phyloP scores from a whole-genome alignment of 2,113 vertebrate species.

The Dicerorhinus sumatrensis region DNA sequence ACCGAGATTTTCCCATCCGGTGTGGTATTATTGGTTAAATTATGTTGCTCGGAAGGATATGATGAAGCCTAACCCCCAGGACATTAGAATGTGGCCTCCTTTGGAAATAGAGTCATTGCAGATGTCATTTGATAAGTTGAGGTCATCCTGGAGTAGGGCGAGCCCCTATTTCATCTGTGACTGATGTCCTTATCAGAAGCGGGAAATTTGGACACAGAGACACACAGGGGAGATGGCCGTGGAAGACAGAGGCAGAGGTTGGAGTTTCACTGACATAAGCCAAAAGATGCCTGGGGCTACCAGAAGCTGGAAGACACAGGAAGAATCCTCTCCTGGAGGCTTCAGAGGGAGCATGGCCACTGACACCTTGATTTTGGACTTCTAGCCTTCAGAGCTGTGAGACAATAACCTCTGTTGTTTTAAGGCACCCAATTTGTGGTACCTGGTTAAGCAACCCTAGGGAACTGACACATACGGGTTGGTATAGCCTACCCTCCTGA shows the following conservation, averaged over 20 bases:
- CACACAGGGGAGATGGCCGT: too few species aligned
- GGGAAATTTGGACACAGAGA: background rate
- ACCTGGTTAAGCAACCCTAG: background rate
- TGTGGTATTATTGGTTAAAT: background rate
- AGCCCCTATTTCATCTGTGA: background rate
- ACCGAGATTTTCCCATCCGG: background rate
- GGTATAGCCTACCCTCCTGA: fast-evolving
- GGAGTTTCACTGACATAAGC: background rate
- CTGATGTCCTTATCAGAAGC: background rate
- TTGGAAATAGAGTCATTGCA: background rate
- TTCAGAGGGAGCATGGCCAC: background rate
- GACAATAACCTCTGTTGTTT: background rate
- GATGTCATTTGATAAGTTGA: background rate
- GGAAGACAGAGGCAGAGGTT: background rate
- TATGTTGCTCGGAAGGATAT: background rate
- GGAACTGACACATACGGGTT: background rate
- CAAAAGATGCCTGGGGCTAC: fast-evolving
- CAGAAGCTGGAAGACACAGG: background rate
- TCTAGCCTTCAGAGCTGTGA: background rate
- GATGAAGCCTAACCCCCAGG: background rate
- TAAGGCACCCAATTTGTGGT: background rate
- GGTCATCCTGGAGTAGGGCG: background rate
- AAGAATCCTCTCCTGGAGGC: background rate
- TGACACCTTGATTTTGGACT: background rate
- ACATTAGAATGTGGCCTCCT: background rate